Conservation (phyloP, 2,888 invertebrate species). For the Leptopilina drosophilae region DNA sequence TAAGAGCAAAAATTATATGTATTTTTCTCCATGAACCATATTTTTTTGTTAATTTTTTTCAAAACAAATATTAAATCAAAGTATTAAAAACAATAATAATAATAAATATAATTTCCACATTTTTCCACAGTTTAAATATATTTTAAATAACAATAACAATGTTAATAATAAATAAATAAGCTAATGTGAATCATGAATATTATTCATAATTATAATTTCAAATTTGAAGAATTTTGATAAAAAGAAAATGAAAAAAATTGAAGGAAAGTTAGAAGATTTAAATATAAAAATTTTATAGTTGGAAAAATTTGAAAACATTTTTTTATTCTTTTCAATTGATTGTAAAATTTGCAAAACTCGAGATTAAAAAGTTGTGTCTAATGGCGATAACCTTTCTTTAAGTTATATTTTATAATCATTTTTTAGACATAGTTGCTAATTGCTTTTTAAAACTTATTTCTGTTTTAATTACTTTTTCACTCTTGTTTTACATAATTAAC, state of each 20-base stretch:
- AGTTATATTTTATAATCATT: not conserved
- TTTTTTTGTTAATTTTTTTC: too few species aligned
- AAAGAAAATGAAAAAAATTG: too few species aligned
- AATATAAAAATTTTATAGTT: not conserved
- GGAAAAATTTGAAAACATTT: not conserved
- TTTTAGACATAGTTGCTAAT: not conserved
- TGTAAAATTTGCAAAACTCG: not conserved
- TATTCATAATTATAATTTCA: too few species aligned
- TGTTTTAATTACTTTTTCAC: not conserved
- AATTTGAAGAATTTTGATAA: too few species aligned
- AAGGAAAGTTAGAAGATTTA: not conserved
- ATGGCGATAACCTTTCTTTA: not conserved
- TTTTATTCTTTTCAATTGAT: not conserved
- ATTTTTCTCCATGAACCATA: not conserved
- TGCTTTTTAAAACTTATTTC: too few species aligned
- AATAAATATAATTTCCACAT: too few species aligned
- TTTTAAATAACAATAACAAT: too few species aligned
- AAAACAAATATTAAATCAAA: too few species aligned
- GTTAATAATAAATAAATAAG: too few species aligned
- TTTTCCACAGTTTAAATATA: too few species aligned
- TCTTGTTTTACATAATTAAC: not conserved
- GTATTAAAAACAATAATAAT: too few species aligned
- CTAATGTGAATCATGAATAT: too few species aligned
- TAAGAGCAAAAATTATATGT: not conserved
- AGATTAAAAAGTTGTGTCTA: conserved; percentile 4